Evolutionary conservation across 2,888 invertebrate species (phyloP), one percentile per base, ranked within the genome.

Genomic region (Brachypterus glaber): DNA sequence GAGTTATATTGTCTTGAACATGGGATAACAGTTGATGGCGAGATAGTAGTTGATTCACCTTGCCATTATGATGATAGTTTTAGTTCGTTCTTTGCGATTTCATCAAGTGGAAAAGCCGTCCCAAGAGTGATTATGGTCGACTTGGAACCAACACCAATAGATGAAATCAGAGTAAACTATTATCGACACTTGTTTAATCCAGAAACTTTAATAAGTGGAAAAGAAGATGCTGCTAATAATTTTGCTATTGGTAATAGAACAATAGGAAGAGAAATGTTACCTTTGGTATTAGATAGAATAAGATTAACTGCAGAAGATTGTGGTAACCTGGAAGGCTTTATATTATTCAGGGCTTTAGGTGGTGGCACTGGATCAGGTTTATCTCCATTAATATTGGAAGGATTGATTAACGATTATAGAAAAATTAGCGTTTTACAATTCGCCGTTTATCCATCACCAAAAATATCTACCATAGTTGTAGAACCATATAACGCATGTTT

Each of bases 221-320:
- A 85, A 64, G 87, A 88, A 63, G 89, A 90, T 65, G 85, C 87
- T 2, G 84, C 88, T 1, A 88, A 83, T 58, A 88, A 88, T 63
- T 90, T 79, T 58, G 86, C 87, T 0, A 71, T 85, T 16, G 88
- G 90, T 4, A 84, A 82, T 51, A 86, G 82, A 58, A 74, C 79
- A 1, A 74, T 89, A 40, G 89, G 87, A 2, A 69, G 71, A 35
- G 85, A 87, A 62, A 76, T 85, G 64, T 70, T 86, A 13, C 82
- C 83, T 46, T 50, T 80, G 2, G 78, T 80, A 1, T 61, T 89
- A 50, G 82, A 90, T 57, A 70, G 84, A 54, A 67, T 82, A 15
- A 67, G 82, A 34, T 60, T 74, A 39, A 50, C 75, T 1, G 77
- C 76, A 2, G 84, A 85, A 51, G 68, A 70, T 5, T 84, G 84